Percentiles rank a stretch among this genome's conserved stretches.
Evolutionary conservation across 2,113 vertebrate species (phyloP).

Genomic region (Sorex araneus): DNA sequence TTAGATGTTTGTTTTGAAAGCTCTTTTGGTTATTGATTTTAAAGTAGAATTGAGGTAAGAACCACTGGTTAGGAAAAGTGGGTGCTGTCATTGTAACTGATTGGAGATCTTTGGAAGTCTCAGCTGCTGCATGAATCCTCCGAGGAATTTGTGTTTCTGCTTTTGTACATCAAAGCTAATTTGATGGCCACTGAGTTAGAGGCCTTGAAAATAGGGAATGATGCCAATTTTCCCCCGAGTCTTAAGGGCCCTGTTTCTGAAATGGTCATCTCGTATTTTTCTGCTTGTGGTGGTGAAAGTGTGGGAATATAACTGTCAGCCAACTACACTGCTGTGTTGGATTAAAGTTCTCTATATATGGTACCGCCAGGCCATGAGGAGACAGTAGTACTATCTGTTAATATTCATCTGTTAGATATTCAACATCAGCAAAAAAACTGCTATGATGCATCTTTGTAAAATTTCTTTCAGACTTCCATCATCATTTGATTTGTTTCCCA

Average conservation of each 20-base stretch:
- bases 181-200: background rate
- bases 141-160: background rate
- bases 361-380: background rate
- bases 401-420: background rate
- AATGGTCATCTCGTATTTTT: background rate
- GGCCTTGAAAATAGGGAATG: background rate
- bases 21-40: background rate
- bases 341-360: background rate
- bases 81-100: background rate
- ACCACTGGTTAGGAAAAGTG: background rate
- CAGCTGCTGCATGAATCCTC: background rate
- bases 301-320: background rate
- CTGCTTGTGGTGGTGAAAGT: background rate
- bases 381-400: fast-evolving
- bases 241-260: background rate
- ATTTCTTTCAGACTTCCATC: constrained; percentile 35
- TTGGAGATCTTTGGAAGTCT: background rate
- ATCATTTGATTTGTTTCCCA: background rate
- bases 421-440: no score
- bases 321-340: background rate
- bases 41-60: background rate
- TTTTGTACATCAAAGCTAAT: background rate
- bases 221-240: background rate
- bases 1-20: constrained; percentile 39
- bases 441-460: no score